Conservation (phyloP, 2,888 invertebrate genomes). For the Metopia argyrocephala region DNA sequence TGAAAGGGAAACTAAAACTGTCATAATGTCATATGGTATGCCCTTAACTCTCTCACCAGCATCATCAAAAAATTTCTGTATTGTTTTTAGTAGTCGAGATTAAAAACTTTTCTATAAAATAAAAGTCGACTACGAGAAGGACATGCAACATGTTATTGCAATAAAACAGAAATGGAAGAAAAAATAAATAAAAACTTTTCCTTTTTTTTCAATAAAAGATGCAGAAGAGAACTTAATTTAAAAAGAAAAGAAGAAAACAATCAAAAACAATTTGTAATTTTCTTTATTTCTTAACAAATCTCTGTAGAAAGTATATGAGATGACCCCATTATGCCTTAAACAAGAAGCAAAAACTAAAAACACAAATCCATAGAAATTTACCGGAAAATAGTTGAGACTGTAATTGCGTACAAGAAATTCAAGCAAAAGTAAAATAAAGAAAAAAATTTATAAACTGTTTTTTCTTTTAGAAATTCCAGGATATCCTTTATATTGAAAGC, state of each 20-base stretch:
- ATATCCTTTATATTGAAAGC: not conserved
- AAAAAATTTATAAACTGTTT: slow-evolving; percentile 3
- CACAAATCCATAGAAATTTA: slow-evolving; percentile 16
- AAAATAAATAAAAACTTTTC: not conserved
- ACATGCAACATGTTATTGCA: slow-evolving; percentile 50
- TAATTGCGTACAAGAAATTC: slow-evolving; percentile 11
- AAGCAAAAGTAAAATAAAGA: not conserved
- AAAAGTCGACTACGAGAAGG: not conserved
- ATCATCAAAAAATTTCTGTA: slow-evolving; percentile 29
- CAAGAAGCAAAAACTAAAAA: not conserved
- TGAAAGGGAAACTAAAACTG: slow-evolving; percentile 49
- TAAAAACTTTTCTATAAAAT: slow-evolving; percentile 46
- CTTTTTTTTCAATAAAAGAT: not conserved
- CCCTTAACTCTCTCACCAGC: slow-evolving; percentile 12
- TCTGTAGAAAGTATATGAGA: not conserved
- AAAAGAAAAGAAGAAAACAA: not conserved
- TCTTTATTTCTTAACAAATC: not conserved
- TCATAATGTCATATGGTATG: slow-evolving; percentile 52
- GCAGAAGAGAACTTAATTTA: no score
- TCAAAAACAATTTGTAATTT: not conserved
- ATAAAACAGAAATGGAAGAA: not conserved
- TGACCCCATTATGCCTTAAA: not conserved
- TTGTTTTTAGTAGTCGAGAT: slow-evolving; percentile 53
- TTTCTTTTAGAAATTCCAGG: not conserved
- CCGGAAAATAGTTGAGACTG: slow-evolving; percentile 24